Evolutionary conservation across 1,140 invertebrate genomes (phyloP).

Genomic region (Drosophila kohkoa): DNA sequence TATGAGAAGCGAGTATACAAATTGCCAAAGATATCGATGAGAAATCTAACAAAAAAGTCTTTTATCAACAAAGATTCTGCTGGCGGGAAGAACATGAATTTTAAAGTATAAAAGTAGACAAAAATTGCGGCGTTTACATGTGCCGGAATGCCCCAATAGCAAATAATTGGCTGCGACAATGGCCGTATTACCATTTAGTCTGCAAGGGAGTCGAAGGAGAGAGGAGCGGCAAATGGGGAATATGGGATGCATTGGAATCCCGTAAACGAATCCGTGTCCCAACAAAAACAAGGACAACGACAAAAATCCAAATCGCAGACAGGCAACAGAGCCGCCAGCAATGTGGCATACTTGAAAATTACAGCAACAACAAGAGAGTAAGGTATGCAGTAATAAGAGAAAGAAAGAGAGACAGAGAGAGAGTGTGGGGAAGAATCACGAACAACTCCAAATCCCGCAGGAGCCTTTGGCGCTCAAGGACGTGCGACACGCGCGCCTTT

Average conservation of each 20-base stretch:
- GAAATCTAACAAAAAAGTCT: no score
- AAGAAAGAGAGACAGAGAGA: neutral
- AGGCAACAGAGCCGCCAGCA: constrained; percentile 10
- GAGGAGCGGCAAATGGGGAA: constrained; percentile 16
- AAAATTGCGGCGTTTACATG: constrained; percentile 30
- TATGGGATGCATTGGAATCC: constrained; percentile 45
- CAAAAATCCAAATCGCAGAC: constrained; percentile 52
- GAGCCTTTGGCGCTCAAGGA: constrained; percentile 50
- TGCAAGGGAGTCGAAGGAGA: neutral
- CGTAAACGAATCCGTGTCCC: constrained; percentile 37
- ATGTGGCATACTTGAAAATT: constrained; percentile 59
- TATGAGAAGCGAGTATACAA: no score
- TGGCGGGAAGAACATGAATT: no score
- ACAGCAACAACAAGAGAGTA: constrained; percentile 47
- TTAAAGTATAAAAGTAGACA: constrained; percentile 20
- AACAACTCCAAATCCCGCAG: constrained; percentile 37
- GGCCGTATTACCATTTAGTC: constrained; percentile 31
- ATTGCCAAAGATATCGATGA: no score
- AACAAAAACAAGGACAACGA: constrained; percentile 25
- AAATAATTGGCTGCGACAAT: constrained; percentile 54
- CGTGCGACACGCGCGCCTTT: constrained; percentile 39
- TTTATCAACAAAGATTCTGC: no score
- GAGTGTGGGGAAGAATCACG: constrained; percentile 14
- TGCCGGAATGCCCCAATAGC: constrained; percentile 40
- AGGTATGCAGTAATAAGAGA: constrained; percentile 13